Conservation (phyloP, 2,113 vertebrate species). For the Oreamnos americanus region DNA sequence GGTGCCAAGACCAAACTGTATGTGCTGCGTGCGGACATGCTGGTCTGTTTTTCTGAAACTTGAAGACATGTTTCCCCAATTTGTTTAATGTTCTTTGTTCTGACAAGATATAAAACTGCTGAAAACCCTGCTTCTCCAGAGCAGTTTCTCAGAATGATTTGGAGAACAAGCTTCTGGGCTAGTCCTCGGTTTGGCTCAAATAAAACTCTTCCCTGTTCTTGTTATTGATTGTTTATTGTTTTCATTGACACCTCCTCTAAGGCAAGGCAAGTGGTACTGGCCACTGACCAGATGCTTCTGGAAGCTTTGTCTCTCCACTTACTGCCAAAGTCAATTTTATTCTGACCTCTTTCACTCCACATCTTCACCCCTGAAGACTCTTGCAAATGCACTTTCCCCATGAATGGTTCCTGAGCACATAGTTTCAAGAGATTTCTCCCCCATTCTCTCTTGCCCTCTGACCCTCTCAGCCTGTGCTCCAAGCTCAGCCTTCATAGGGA, state of each 20-base stretch:
- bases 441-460: neutral
- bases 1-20: neutral
- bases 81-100: neutral
- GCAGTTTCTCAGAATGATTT: neutral
- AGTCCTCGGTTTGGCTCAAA: neutral
- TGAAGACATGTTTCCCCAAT: neutral
- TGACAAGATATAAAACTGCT: neutral
- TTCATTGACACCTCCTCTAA: neutral
- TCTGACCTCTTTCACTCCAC: neutral
- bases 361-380: neutral
- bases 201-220: neutral
- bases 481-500: neutral
- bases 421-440: too few relatives aligned
- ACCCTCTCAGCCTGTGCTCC: neutral
- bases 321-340: neutral
- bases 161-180: neutral
- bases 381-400: neutral
- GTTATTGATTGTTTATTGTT: neutral
- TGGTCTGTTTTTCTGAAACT: neutral
- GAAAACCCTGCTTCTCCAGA: neutral
- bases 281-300: neutral
- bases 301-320: neutral
- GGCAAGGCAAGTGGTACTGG: neutral
- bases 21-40: accelerated
- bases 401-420: neutral